These are phyloP conservation scores for Ptycholaimellus sp. DNA, from an alignment of 2,888 invertebrate genomes.

Conservation along the genomic window DNA sequence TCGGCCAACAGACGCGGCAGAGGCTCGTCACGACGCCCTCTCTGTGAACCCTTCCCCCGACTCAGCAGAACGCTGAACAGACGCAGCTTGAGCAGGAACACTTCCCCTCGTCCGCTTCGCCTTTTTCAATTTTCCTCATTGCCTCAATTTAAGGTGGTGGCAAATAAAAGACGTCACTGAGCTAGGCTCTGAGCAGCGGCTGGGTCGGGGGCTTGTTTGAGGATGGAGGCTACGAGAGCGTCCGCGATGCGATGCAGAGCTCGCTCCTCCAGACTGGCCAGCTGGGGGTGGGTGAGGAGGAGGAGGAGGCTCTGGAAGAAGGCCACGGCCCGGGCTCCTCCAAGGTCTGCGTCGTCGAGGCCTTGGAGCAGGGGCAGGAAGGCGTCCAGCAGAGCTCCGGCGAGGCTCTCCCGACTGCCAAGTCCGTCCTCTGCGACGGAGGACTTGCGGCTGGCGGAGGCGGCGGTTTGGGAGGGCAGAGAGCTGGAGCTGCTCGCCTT, in stretches of 20 bases:
- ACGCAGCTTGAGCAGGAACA: constrained; percentile 62
- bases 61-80: constrained; percentile 45
- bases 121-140: background rate
- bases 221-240: too few species aligned
- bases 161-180: too few species aligned
- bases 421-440: too few species aligned
- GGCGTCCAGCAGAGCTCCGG: constrained; percentile 50
- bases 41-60: constrained; percentile 26
- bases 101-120: constrained; percentile 39
- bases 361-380: constrained; percentile 50
- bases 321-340: constrained; percentile 66
- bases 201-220: too few species aligned
- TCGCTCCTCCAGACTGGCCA: too few species aligned
- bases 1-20: constrained; percentile 42
- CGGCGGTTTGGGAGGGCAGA: too few species aligned
- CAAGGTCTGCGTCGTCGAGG: constrained; percentile 51
- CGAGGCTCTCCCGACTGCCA: too few species aligned
- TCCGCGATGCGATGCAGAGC: too few species aligned
- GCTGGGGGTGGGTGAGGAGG: background rate
- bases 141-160: too few species aligned
- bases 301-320: constrained; percentile 46
- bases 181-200: too few species aligned
- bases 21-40: constrained; percentile 29
- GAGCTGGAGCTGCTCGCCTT: too few species aligned
- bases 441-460: too few species aligned